Evolutionary conservation across 2,888 invertebrate species (phyloP), one percentile per base, ranked within the genome.

Genomic region (Ethmia dodecea): DNA sequence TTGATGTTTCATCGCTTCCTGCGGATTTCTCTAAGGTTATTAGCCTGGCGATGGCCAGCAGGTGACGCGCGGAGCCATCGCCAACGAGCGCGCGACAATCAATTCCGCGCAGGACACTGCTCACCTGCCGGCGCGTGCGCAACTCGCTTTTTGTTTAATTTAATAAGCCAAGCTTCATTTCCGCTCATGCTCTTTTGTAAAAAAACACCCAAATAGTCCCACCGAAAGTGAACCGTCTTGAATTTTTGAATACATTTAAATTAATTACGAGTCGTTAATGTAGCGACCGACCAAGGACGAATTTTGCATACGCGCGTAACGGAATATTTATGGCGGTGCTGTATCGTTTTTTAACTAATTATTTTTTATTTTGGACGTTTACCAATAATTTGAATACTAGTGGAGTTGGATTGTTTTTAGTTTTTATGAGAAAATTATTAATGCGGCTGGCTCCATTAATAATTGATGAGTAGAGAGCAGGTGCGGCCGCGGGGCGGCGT

Each of bases 241-340:
- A 20, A 33, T 33, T 13, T 45, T 55, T 59, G 79, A 72, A 80
- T 81, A 77, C 50, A 79, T 81, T 80, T 70, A 63, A 78, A 83
- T 78, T 73, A 77, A 81, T 81, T 74, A 78, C 58, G 52, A 53
- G 13, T 15, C 53, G 55, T 62, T 66, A 69, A 65, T 56, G 11
- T 26, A 11, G 65, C 57, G 63, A 49, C 47, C 57, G 58, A 52
- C 65, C 81, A 80, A 81, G 81, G 81, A 78, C 83, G 78, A 77
- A 68, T 71, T 79, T 80, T 69, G 76, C 76, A 78, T 81, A 72
- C 58, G 56, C 50, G 55, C 54, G 56, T 70, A 71, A 72, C 71
- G 66, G 73, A 62, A 71, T 60, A 60, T 59, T 65, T 66, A 60
- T 49, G 50, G 45, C 45, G 46, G 47, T 40, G 47, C 33, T 43